These are phyloP conservation scores for Colostygia pectinataria DNA, from an alignment of 2,888 invertebrate genomes.

Conservation along the genomic window DNA sequence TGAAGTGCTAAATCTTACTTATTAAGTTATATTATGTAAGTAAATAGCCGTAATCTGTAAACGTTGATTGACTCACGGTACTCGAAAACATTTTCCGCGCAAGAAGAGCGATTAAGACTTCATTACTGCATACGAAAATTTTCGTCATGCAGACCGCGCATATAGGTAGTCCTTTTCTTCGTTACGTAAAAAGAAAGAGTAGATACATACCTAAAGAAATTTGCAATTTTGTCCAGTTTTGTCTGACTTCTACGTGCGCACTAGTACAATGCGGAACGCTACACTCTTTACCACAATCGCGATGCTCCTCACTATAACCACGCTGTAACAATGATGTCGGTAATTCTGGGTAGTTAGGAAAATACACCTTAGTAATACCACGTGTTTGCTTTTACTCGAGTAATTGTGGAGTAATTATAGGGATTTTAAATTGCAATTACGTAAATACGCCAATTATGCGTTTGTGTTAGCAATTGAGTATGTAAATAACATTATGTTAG, in stretches of 20 bases:
- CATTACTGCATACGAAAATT: background rate
- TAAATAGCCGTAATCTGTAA: constrained; percentile 49
- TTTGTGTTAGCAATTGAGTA: constrained; percentile 16
- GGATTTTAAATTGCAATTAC: constrained; percentile 28
- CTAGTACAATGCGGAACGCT: too few species aligned
- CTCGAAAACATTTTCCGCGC: constrained; percentile 43
- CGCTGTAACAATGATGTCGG: too few species aligned
- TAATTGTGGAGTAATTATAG: constrained; percentile 27
- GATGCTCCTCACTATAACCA: background rate
- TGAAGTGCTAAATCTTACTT: constrained; percentile 55
- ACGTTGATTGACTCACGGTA: constrained; percentile 44
- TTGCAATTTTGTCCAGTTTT: too few species aligned
- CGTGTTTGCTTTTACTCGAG: constrained; percentile 30
- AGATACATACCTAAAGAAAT: too few species aligned
- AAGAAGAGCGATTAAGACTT: constrained; percentile 38
- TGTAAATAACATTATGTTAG: constrained; percentile 21
- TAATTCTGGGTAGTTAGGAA: constrained; percentile 15
- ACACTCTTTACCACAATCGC: too few species aligned
- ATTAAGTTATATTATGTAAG: constrained; percentile 61
- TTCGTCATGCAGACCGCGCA: too few species aligned
- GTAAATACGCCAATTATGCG: constrained; percentile 19
- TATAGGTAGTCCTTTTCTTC: too few species aligned
- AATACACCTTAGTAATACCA: constrained; percentile 26
- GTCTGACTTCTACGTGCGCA: too few species aligned
- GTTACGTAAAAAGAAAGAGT: too few species aligned